These are phyloP conservation scores for Drosophila asahinai DNA, from an alignment of 1,140 invertebrate genomes.

Conservation along the genomic window DNA sequence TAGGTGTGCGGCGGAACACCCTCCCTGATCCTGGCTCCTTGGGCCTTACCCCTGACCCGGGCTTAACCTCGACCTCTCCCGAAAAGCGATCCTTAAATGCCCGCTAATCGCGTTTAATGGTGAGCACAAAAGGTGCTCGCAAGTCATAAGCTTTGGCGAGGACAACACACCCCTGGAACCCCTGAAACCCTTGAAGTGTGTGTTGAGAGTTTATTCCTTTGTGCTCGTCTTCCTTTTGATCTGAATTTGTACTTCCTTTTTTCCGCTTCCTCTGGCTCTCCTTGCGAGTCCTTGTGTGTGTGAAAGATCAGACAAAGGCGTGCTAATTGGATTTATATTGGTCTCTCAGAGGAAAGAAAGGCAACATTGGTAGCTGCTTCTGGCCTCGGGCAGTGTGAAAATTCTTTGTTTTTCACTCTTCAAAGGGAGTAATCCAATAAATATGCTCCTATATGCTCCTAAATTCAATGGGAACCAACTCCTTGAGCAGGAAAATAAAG, in stretches of 20 bases:
- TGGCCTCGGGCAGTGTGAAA: slow-evolving; percentile 50
- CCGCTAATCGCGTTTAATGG: slow-evolving; percentile 82
- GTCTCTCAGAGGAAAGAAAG: slow-evolving; percentile 15
- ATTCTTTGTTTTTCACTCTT: slow-evolving; percentile 25
- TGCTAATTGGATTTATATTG: slow-evolving; percentile 83
- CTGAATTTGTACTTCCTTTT: slow-evolving; percentile 27
- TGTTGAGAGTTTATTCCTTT: slow-evolving; percentile 56
- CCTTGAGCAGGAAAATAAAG: not conserved
- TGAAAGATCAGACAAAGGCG: slow-evolving; percentile 65
- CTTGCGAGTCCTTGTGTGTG: slow-evolving; percentile 10
- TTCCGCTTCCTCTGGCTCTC: slow-evolving; percentile 6
- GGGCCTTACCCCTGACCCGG: not conserved
- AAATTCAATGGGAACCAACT: slow-evolving; percentile 33
- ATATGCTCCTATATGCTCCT: slow-evolving; percentile 11
- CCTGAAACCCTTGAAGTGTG: slow-evolving; percentile 44
- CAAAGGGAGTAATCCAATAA: slow-evolving; percentile 21
- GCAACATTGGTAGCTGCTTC: slow-evolving; percentile 45
- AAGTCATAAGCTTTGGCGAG: slow-evolving; percentile 77
- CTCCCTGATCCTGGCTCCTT: slow-evolving; percentile 23
- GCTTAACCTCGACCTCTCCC: not conserved
- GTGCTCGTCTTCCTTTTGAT: slow-evolving; percentile 56
- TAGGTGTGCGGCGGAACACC: slow-evolving; percentile 66
- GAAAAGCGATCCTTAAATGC: slow-evolving; percentile 74
- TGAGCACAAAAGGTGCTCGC: slow-evolving; percentile 70
- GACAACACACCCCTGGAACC: slow-evolving; percentile 56